A percentile compares a stretch with the other conserved stretches of the same genome.
phyloP scores from a whole-genome alignment of 2,888 invertebrate genomes.

The Meiosimyza decipiens region DNA sequence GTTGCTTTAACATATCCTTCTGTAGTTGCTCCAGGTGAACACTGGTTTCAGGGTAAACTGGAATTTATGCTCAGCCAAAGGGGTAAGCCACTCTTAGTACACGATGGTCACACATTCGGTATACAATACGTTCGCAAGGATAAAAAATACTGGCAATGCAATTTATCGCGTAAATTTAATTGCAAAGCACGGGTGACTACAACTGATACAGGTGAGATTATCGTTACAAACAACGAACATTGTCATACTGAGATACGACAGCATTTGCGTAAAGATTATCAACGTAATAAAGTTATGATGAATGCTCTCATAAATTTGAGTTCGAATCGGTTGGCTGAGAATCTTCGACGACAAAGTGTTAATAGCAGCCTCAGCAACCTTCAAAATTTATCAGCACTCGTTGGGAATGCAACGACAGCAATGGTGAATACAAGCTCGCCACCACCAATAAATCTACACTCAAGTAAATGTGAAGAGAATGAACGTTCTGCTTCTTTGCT shows the following conservation, averaged over 20 bases:
- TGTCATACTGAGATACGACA: slow-evolving; percentile 68
- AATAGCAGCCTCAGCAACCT: slow-evolving; percentile 33
- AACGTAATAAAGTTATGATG: slow-evolving; percentile 66
- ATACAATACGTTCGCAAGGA: slow-evolving; percentile 68
- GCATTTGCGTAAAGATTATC: slow-evolving; percentile 67
- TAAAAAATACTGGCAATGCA: slow-evolving; percentile 68
- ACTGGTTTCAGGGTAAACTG: slow-evolving; percentile 67
- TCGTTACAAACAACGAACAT: slow-evolving; percentile 67
- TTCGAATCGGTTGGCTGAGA: slow-evolving; percentile 57
- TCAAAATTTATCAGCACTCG: slow-evolving; percentile 25
- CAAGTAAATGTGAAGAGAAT: slow-evolving; percentile 6
- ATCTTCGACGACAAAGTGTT: slow-evolving; percentile 52
- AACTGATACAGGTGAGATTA: slow-evolving; percentile 64
- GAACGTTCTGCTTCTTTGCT: neutral
- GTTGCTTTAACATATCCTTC: slow-evolving; percentile 26
- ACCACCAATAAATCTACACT: slow-evolving; percentile 5
- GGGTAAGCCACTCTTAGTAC: slow-evolving; percentile 66
- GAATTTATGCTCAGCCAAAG: slow-evolving; percentile 68
- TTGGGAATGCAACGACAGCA: slow-evolving; percentile 39
- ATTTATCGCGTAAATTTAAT: slow-evolving; percentile 66
- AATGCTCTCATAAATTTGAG: slow-evolving; percentile 63
- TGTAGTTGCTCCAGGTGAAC: slow-evolving; percentile 67
- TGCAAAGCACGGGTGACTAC: slow-evolving; percentile 68
- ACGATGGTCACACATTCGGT: slow-evolving; percentile 67
- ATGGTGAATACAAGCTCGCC: neutral